Evolutionary conservation across 2,888 invertebrate species (phyloP).

Genomic region (Ceraclea dissimilis): DNA sequence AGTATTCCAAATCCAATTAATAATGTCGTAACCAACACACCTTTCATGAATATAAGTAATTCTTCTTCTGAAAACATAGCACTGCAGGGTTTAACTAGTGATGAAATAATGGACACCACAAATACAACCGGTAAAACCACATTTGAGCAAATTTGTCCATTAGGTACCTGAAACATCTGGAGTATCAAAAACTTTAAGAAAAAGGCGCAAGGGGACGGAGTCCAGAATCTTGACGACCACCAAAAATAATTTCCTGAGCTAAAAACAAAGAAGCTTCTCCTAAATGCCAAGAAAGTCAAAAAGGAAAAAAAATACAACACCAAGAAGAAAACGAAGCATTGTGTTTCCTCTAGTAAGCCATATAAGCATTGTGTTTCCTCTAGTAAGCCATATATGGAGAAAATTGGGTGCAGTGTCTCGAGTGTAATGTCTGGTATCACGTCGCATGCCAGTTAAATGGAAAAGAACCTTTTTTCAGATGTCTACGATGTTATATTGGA

Average conservation of each 20-base stretch:
- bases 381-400: no score
- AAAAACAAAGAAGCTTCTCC: conserved; percentile 3
- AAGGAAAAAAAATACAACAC: neutral
- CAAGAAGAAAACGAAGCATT: conserved; percentile 1
- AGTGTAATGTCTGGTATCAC: conserved; percentile 7
- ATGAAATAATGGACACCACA: conserved; percentile 4
- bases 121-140: conserved; percentile 2
- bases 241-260: conserved; percentile 4
- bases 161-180: conserved; percentile 5
- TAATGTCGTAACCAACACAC: no score
- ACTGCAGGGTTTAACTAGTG: neutral
- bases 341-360: neutral
- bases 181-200: conserved; percentile 5
- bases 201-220: neutral
- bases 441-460: conserved; percentile 5
- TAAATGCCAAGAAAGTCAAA: conserved; percentile 1
- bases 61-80: no score
- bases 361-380: no score
- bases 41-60: no score
- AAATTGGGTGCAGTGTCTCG: conserved; percentile 5
- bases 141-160: conserved; percentile 4
- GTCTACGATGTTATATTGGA: conserved; percentile 5
- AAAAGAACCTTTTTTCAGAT: conserved; percentile 6
- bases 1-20: no score
- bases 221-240: conserved; percentile 3